Base-by-base conservation (phyloP, 1,140 invertebrate species). In the Kradibia gibbosae region DNA sequence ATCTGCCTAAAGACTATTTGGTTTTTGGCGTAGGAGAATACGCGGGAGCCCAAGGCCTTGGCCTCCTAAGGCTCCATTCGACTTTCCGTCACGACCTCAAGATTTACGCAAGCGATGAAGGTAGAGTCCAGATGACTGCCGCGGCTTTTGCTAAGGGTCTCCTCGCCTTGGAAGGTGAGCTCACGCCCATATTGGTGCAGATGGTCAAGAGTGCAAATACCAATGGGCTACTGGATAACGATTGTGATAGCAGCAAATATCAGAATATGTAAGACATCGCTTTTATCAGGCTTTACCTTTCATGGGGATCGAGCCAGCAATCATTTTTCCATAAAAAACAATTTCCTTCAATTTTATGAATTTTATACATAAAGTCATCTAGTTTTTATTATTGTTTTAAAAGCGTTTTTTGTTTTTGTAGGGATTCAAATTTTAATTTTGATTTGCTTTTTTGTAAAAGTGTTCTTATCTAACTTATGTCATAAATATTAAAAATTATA, bases 151-250 rank as follows among this genome's bases (percentile, higher is more conserved):
- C 99, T 3, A 99, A 99, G 92, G 98, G 99, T 17, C 91, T 99
- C 34, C 91, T 99, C 0, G 99, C 99, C 0, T 89, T 99, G 50
- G 99, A 99, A 92, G 99, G 99, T 15, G 98, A 99, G 91, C 92
- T 99, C 4, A 99, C 99, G 0, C 99, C 99, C 0, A 99, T 99
- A 89, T 92, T 99, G 22, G 98, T 99, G 20, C 99, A 99, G 91
- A 99, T 99, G 99, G 99, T 99, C 1, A 99, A 99, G 90, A 98
- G 97, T 86, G 98, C 98, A 1, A 99, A 99, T 88, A 99, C 98
- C 0, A 99, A 99, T 92, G 98, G 99, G 5, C 90, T 99, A 17
- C 90, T 99, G 39, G 99, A 99, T 89, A 99, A 99, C 88, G 98
- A 99, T 89, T 98, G 97, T 87, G 98, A 99, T 90, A 98, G 97